These are phyloP conservation scores for Sinonovacula constricta DNA, from an alignment of 1,140 invertebrate species.

Conservation along the genomic window DNA sequence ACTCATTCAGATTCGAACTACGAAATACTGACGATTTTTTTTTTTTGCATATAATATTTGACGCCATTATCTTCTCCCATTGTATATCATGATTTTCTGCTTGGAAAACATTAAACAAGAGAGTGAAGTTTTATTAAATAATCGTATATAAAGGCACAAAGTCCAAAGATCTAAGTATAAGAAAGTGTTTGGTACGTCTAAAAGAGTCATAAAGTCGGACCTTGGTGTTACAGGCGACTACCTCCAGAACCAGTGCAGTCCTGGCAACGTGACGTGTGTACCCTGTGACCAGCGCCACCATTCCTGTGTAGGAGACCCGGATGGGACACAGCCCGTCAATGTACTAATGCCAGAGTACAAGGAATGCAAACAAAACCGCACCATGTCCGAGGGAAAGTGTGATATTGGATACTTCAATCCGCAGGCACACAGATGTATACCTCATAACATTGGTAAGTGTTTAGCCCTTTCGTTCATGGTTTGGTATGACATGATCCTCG, in stretches of 20 bases:
- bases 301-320: constrained; percentile 22
- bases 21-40: too few relatives aligned
- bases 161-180: too few relatives aligned
- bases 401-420: constrained; percentile 34
- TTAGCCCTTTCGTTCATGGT: not conserved
- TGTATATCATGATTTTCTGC: too few relatives aligned
- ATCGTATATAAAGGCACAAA: too few relatives aligned
- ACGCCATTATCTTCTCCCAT: too few relatives aligned
- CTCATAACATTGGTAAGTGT: constrained; percentile 25
- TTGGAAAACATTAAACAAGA: too few relatives aligned
- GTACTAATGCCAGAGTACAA: constrained; percentile 36
- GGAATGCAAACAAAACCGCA: constrained; percentile 34
- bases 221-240: constrained; percentile 34
- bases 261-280: constrained; percentile 17
- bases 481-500: too few relatives aligned
- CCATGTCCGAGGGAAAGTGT: constrained; percentile 27
- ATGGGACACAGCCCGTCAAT: constrained; percentile 3
- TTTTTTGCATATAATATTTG: too few relatives aligned
- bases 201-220: not conserved
- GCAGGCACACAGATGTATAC: constrained; percentile 22
- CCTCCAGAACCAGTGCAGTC: constrained; percentile 38
- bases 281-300: constrained; percentile 14
- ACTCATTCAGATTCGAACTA: too few relatives aligned
- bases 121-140: too few relatives aligned
- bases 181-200: too few relatives aligned